Conservation (phyloP, 1,140 invertebrate species). For the Mactra quadrangularis region DNA sequence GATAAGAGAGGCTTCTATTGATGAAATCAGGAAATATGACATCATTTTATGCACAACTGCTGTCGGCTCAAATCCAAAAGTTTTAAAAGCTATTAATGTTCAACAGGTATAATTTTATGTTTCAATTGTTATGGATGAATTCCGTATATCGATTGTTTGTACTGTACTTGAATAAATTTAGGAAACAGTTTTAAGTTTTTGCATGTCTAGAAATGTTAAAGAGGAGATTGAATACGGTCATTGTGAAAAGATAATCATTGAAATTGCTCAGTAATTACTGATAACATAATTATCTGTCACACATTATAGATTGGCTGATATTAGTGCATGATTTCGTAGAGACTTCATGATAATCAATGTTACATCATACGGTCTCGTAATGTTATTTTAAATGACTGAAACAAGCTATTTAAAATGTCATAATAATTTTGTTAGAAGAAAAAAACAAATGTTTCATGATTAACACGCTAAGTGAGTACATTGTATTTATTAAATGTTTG, state of each 20-base stretch:
- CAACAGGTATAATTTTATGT: slow-evolving; percentile 47
- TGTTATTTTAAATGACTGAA: no score
- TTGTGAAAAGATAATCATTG: no score
- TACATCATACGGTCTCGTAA: no score
- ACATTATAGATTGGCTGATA: no score
- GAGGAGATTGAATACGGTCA: neutral
- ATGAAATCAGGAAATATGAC: slow-evolving; percentile 67
- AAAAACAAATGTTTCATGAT: neutral
- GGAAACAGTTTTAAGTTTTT: neutral
- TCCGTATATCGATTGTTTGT: neutral
- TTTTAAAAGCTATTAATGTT: slow-evolving; percentile 48
- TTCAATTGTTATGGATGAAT: neutral
- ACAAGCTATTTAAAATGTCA: no score
- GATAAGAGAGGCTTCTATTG: slow-evolving; percentile 48
- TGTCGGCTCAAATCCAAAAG: slow-evolving; percentile 61
- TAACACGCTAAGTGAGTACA: no score
- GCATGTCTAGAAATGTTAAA: no score
- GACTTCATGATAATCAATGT: no score
- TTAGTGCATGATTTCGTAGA: no score
- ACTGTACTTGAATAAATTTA: neutral
- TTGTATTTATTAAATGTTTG: neutral
- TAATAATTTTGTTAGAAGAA: no score
- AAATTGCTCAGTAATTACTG: no score
- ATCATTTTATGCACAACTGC: slow-evolving; percentile 70
- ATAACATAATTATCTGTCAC: no score